phyloP scores from a whole-genome alignment of 2,797 vertebrate genomes.

The Cyprinodon diabolis region DNA sequence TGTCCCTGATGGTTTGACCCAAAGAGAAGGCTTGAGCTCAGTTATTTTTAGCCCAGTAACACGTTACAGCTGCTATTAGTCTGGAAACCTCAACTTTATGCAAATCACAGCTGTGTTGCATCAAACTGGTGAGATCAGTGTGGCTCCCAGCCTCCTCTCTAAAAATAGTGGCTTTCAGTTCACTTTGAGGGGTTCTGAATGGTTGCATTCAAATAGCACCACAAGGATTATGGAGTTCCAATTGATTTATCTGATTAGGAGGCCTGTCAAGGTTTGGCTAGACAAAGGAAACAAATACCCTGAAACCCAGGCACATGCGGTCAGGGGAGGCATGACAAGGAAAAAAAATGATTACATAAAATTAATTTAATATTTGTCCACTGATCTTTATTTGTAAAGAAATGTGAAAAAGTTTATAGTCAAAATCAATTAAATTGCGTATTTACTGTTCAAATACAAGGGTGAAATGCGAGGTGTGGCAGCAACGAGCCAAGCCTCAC shows the following conservation, averaged over 20 bases:
- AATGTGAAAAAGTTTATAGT: too few species aligned
- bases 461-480: too few species aligned
- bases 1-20: neutral
- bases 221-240: too few species aligned
- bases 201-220: neutral
- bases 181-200: neutral
- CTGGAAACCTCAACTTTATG: neutral
- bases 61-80: neutral
- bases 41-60: neutral
- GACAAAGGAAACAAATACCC: neutral
- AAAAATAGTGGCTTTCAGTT: neutral
- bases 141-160: neutral
- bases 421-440: too few species aligned
- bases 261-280: constrained; percentile 8
- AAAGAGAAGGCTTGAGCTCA: neutral
- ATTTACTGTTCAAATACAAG: too few species aligned
- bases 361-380: too few species aligned
- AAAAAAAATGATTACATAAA: too few species aligned
- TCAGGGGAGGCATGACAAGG: too few species aligned
- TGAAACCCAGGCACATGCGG: too few species aligned
- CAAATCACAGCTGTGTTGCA: neutral
- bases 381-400: too few species aligned
- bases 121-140: neutral
- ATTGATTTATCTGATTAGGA: neutral
- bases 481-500: too few species aligned